Evolutionary conservation across 2,113 vertebrate species (phyloP).

Genomic region (Poeciliopsis prolifica): DNA sequence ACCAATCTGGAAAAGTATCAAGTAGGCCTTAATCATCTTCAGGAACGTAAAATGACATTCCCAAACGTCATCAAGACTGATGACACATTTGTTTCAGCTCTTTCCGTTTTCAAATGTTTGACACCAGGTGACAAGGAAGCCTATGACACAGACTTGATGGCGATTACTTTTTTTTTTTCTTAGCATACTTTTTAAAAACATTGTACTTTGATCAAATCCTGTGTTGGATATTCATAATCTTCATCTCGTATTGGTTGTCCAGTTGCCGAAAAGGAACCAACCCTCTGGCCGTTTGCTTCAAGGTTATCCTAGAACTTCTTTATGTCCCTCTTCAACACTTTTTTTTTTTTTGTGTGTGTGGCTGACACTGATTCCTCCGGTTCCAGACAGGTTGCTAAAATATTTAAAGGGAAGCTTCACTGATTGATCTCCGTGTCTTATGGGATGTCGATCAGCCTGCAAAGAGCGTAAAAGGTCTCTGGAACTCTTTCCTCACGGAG

Average conservation of each 20-base stretch:
- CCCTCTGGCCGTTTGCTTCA: neutral
- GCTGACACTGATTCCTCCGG: constrained; percentile 31
- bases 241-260: neutral
- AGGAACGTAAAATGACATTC: no score
- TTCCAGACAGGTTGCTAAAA: constrained; percentile 54
- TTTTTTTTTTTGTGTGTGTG: neutral
- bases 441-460: neutral
- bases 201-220: neutral
- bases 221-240: neutral
- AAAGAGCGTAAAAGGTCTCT: constrained; percentile 41
- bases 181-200: neutral
- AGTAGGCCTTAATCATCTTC: no score
- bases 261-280: neutral
- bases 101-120: neutral
- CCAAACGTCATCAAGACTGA: no score
- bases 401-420: constrained; percentile 52
- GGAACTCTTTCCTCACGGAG: constrained; percentile 48
- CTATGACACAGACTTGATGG: neutral
- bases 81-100: no score
- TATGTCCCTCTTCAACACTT: neutral
- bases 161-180: neutral
- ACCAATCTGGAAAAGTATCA: neutral
- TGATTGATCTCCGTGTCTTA: constrained; percentile 40
- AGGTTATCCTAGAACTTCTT: neutral
- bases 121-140: neutral